Conservation (phyloP, 2,797 vertebrate genomes). For the Scolopax bukidnonensis region DNA sequence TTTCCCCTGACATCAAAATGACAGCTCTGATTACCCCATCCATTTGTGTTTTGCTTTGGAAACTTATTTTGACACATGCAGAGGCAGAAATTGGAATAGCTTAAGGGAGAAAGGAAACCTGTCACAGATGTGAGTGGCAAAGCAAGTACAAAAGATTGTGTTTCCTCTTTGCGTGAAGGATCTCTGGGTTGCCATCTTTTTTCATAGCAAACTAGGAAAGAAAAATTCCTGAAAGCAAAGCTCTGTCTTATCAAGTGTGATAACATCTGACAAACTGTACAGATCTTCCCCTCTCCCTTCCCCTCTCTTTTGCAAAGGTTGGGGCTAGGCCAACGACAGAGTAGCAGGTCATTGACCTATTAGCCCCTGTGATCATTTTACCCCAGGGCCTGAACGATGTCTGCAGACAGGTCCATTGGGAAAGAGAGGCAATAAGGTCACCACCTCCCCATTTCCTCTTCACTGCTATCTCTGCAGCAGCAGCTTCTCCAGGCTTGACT, state of each 20-base stretch:
- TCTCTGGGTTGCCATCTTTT: background rate
- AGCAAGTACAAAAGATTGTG: constrained; percentile 13
- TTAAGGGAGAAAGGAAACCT: constrained; percentile 44
- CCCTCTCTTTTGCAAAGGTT: constrained; percentile 9
- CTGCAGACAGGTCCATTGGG: constrained; percentile 31
- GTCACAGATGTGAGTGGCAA: background rate
- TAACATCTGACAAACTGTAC: constrained; percentile 61
- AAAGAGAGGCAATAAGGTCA: constrained; percentile 58
- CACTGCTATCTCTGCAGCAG: background rate
- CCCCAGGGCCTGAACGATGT: constrained; percentile 12
- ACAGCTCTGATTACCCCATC: constrained; percentile 8
- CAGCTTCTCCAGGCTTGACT: constrained; percentile 49
- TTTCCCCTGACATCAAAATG: background rate
- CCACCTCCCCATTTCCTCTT: constrained; percentile 61
- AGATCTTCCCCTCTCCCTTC: constrained; percentile 12
- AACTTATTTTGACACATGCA: constrained; percentile 40
- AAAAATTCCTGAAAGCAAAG: constrained; percentile 31
- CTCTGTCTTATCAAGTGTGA: constrained; percentile 36
- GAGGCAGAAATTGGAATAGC: constrained; percentile 36
- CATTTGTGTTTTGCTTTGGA: constrained; percentile 44
- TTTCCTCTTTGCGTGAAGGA: constrained; percentile 3
- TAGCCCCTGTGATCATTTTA: background rate
- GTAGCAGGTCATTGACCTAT: constrained; percentile 48
- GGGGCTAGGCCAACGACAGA: background rate
- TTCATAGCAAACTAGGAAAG: background rate